These are phyloP conservation scores for Clarias pachynema DNA, from an alignment of 2,797 vertebrate species.

Conservation along the genomic window DNA sequence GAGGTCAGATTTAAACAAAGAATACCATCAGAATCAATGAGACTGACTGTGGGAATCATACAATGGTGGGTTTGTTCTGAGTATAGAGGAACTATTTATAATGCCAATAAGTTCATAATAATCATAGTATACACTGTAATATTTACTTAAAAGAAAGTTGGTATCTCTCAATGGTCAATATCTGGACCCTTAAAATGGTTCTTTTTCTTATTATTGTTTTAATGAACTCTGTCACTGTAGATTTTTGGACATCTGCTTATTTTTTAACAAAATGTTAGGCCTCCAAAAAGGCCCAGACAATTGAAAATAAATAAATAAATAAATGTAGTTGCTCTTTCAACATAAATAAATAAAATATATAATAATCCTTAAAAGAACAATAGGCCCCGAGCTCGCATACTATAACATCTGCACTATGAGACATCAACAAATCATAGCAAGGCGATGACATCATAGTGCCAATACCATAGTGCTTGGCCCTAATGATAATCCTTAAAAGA, in stretches of 20 bases:
- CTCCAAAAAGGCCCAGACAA: no score
- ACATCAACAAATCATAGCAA: no score
- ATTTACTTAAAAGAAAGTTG: not conserved
- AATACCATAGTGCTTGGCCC: no score
- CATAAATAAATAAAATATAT: no score
- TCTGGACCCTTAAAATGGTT: not conserved
- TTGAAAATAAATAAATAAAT: no score
- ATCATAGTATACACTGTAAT: constrained; percentile 1
- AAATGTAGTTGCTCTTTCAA: no score
- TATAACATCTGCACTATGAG: no score
- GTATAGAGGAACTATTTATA: not conserved
- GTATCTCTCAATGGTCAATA: not conserved
- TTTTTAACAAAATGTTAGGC: not conserved
- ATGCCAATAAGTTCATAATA: not conserved
- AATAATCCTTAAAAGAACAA: no score
- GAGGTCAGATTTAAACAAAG: not conserved
- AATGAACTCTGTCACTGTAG: not conserved
- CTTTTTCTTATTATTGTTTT: not conserved
- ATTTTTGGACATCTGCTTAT: not conserved
- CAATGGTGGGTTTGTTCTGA: not conserved
- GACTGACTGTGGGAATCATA: not conserved
- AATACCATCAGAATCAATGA: not conserved
- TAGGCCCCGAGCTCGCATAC: no score
- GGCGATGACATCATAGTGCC: no score
- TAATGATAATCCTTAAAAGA: no score